These are phyloP conservation scores for Phaetusa simplex DNA, from an alignment of 2,113 vertebrate genomes.

Conservation along the genomic window DNA sequence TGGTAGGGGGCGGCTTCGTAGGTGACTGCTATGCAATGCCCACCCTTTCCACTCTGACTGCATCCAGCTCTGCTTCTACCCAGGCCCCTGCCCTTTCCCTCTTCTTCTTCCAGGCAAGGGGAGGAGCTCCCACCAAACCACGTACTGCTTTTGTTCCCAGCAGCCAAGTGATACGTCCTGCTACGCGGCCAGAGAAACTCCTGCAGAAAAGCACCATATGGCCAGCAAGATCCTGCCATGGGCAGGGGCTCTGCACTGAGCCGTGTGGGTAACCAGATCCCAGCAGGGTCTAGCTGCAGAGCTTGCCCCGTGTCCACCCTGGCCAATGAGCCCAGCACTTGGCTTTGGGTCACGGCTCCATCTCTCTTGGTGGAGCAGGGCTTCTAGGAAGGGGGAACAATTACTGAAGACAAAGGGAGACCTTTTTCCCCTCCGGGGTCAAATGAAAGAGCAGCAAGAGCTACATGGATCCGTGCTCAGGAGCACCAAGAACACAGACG, in stretches of 20 bases:
- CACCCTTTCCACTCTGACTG: neutral
- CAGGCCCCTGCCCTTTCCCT: neutral
- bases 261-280: neutral
- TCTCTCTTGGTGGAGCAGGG: neutral
- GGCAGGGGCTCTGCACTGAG: neutral
- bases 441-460: neutral
- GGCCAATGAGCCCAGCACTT: neutral
- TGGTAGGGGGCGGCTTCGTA: neutral
- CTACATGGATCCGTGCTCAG: neutral
- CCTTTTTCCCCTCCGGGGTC: neutral
- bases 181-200: neutral
- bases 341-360: neutral
- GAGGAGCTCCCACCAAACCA: neutral
- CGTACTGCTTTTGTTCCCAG: neutral
- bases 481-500: constrained; percentile 17
- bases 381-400: neutral
- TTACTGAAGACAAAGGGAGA: neutral
- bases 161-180: neutral
- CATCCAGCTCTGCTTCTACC: neutral
- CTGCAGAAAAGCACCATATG: neutral
- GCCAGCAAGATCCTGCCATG: accelerated
- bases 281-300: neutral
- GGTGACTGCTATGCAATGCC: neutral
- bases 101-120: neutral
- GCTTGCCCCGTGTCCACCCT: neutral